Base-by-base conservation (phyloP, 2,113 vertebrate species). In the Tor tambroides region DNA sequence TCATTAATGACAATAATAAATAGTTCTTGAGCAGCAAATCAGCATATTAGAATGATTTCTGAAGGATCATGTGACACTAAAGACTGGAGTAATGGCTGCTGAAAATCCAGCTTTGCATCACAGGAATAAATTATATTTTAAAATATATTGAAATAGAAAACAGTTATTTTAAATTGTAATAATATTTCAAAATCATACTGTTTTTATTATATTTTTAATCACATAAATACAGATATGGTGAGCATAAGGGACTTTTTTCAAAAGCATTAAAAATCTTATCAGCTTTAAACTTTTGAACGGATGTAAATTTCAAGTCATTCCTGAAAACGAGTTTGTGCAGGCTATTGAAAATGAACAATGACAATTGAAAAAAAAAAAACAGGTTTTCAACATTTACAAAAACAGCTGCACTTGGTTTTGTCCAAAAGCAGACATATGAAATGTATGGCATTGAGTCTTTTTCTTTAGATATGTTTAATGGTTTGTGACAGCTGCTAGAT, bases 401-500 rank as follows among this genome's bases (percentile, higher is more conserved):
- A 2, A 54, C 21, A n/a, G 19, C 51, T n/a, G n/a, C n/a, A n/a
- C n/a, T n/a, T n/a, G n/a, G n/a, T n/a, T n/a, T n/a, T n/a, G n/a
- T n/a, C n/a, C n/a, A n/a, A n/a, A n/a, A n/a, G n/a, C n/a, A n/a
- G n/a, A n/a, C 19, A 23, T 35, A 71, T 23, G 2, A 19, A 38
- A 38, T 28, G 12, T 17, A 49, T 75, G 23, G 38, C 23, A 46
- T 46, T n/a, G 2, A 15, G 21, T 51, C 6, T 77, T 23, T 49
- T 49, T 30, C 26, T 78, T 78, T 78, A 51, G 8, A 51, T 75
- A 26, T 1, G 23, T 76, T 49, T 43, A 49, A n/a, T 32, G 28
- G 76, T 54, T 78, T 78, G n/a, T 78, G 76, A 54, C n/a, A n/a
- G 38, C 41, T 43, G 30, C 43, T 67, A 9, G 28, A 69, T 56